Conservation (phyloP, 2,113 vertebrate species). For the Theropithecus gelada region DNA sequence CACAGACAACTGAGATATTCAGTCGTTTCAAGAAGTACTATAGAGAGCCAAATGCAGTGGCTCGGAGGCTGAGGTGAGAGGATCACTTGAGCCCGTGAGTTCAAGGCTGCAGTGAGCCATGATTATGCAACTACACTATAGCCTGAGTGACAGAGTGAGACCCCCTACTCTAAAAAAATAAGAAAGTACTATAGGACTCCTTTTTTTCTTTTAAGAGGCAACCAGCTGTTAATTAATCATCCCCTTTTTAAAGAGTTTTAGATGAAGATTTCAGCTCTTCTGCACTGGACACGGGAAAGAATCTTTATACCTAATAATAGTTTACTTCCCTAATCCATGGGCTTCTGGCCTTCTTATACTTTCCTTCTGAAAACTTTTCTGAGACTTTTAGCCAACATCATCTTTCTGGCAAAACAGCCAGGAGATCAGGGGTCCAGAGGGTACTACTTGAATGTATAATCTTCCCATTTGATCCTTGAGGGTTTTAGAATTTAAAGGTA, state of each 20-base stretch:
- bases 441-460: neutral
- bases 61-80: no score
- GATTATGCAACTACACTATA: no score
- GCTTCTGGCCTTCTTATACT: neutral
- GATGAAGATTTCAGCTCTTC: neutral
- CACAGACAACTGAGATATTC: neutral
- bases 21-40: neutral
- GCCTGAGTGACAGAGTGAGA: no score
- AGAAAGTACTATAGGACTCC: neutral
- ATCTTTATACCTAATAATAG: neutral
- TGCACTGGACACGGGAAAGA: neutral
- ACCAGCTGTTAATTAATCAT: neutral
- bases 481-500: neutral
- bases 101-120: no score
- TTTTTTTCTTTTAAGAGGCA: neutral
- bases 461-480: neutral
- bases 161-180: no score
- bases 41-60: no score
- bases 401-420: slow-evolving; percentile 9
- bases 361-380: slow-evolving; percentile 19
- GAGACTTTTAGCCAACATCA: neutral
- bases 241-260: neutral
- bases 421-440: neutral
- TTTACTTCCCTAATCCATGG: neutral
- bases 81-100: no score